A percentile compares a stretch with the other conserved stretches of the same genome.
Conservation (phyloP, 1,140 invertebrate genomes). For the Drosophila prosaltans region DNA sequence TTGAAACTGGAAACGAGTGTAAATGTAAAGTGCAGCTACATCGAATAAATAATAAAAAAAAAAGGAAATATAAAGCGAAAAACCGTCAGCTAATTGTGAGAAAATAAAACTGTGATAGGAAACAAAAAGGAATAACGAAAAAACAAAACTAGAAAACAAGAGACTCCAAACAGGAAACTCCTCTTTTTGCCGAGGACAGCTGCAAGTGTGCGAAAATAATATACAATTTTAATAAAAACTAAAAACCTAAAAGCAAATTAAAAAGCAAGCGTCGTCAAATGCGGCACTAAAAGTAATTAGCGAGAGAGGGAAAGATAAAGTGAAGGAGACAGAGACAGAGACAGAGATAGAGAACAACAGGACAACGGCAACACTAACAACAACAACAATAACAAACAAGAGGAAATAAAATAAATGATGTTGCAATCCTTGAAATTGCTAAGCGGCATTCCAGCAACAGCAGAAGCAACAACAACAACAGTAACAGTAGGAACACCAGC, state of each 20-base stretch:
- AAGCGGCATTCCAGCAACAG: slow-evolving; percentile 59
- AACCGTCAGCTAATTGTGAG: slow-evolving; percentile 49
- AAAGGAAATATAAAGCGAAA: slow-evolving; percentile 23
- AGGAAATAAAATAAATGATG: slow-evolving; percentile 75
- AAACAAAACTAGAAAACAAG: slow-evolving; percentile 25
- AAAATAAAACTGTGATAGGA: slow-evolving; percentile 69
- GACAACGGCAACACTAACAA: slow-evolving; percentile 3
- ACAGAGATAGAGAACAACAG: neutral
- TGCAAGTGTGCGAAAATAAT: slow-evolving; percentile 46
- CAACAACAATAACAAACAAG: slow-evolving; percentile 44
- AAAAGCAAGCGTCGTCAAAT: slow-evolving; percentile 67
- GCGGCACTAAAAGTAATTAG: slow-evolving; percentile 76
- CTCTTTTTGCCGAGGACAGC: slow-evolving; percentile 14
- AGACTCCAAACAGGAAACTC: slow-evolving; percentile 14
- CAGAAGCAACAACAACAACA: slow-evolving; percentile 36
- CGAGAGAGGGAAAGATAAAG: slow-evolving; percentile 28
- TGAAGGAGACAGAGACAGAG: neutral
- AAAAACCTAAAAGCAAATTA: slow-evolving; percentile 72
- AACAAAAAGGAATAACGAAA: slow-evolving; percentile 45
- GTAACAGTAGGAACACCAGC: slow-evolving; percentile 28
- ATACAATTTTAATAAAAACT: slow-evolving; percentile 79
- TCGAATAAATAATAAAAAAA: slow-evolving; percentile 11
- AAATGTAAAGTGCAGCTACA: slow-evolving; percentile 32
- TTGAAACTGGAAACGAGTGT: slow-evolving; percentile 27
- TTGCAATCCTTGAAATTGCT: slow-evolving; percentile 82